phyloP scores from a whole-genome alignment of 2,888 invertebrate species.

The Heliconius erato region DNA sequence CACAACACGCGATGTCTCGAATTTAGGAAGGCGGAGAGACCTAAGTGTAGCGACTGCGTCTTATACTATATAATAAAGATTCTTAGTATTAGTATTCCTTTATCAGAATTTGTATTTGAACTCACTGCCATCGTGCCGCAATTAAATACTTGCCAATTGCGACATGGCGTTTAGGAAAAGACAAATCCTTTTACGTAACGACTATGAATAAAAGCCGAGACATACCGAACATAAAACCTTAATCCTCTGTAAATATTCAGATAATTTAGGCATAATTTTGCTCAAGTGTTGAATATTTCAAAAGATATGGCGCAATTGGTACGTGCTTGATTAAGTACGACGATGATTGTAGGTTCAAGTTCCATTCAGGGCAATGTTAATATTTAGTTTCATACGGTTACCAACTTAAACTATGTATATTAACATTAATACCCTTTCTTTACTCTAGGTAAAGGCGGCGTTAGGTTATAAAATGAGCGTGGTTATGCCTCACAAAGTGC shows the following conservation, averaged over 20 bases:
- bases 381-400: not conserved
- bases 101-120: too few species aligned
- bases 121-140: too few species aligned
- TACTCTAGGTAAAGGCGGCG: too few species aligned
- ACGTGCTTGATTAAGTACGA: not conserved
- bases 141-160: not conserved
- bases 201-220: conserved; percentile 15
- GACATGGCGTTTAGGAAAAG: not conserved
- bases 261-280: not conserved
- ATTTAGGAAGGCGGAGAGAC: too few species aligned
- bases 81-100: too few species aligned
- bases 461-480: too few species aligned
- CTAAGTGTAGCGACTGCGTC: too few species aligned
- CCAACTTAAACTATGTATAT: too few species aligned
- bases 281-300: not conserved
- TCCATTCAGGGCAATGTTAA: not conserved
- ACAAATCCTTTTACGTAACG: conserved; percentile 10
- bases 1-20: too few species aligned
- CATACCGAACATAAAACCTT: not conserved
- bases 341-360: not conserved
- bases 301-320: not conserved
- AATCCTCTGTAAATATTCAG: conserved; percentile 13
- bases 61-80: too few species aligned
- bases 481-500: too few species aligned
- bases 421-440: too few species aligned